Evolutionary conservation across 1,140 invertebrate species (phyloP).

Genomic region (Scaptomyza graminum): DNA sequence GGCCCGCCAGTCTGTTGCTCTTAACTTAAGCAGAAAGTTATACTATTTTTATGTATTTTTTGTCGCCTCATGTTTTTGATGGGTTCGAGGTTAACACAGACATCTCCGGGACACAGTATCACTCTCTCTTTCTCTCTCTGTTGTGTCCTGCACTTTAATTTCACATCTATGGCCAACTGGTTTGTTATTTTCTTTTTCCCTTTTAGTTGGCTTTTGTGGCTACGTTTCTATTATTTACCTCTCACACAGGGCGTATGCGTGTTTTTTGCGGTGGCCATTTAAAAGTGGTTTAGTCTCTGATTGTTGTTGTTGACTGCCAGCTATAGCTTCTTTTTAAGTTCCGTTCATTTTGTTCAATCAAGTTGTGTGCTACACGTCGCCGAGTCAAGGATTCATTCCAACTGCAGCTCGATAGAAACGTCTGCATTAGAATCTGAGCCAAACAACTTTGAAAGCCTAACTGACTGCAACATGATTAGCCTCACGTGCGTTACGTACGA

Average conservation of each 20-base stretch:
- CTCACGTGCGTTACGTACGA: conserved; percentile 57
- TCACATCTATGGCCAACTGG: conserved; percentile 23
- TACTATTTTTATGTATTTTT: neutral
- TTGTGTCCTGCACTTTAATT: conserved; percentile 42
- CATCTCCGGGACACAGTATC: conserved; percentile 19
- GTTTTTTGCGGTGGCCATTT: conserved; percentile 28
- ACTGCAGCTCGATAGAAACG: too few relatives aligned
- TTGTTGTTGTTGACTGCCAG: neutral
- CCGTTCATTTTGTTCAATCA: conserved; percentile 55
- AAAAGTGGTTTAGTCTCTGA: conserved; percentile 34
- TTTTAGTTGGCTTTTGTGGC: conserved; percentile 21
- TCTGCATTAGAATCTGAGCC: conserved; percentile 7
- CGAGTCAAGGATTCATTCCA: conserved; percentile 21
- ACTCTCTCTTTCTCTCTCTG: conserved; percentile 1
- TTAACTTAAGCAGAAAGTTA: conserved; percentile 59
- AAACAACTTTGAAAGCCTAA: conserved; percentile 8
- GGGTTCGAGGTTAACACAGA: conserved; percentile 48
- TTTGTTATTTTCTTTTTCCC: conserved; percentile 12
- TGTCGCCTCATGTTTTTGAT: neutral
- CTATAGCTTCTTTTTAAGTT: neutral
- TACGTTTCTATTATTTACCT: conserved; percentile 34
- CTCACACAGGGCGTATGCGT: conserved; percentile 46
- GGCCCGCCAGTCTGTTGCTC: conserved; percentile 47
- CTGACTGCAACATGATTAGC: conserved; percentile 63
- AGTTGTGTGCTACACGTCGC: conserved; percentile 41